Evolutionary conservation across 1,140 invertebrate species (phyloP), one percentile per base, ranked within the genome.

Genomic region (Trigoniulus corallinus): DNA sequence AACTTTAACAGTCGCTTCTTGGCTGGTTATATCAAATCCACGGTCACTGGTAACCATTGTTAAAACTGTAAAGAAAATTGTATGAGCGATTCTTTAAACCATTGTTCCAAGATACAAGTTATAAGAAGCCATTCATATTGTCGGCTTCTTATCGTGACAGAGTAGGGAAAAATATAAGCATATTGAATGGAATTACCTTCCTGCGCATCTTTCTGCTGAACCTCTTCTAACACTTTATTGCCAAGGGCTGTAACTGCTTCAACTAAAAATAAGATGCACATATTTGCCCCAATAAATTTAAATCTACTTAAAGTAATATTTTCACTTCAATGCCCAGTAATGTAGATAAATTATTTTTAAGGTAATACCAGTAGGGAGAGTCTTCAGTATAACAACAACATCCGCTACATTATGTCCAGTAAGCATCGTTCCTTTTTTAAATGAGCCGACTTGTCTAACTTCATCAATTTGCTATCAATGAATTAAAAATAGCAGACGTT

Each of bases 391-490:
- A 10, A 98, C 88, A 2, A 98, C 92, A 57, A 98, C 83, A 65
- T 98, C 93, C 20, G 93, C 94, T 0, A 93, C 79, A 64, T 93
- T 94, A 61, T 92, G 84, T 1, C 89, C 89, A 3, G 86, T 82
- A 58, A 96, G 78, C 82, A 98, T 96, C 10, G 93, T 98, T 0
- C 92, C 93, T 67, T 98, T 97, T 65, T 98, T 98, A 61, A 92
- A 96, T 0, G 92, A 93, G 0, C 94, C 94, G 43, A 97, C 91
- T 71, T 93, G 88, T 13, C 91, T 73, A 0, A 95, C 87, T 68
- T 95, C 91, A 62, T 96, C 91, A 27, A 97, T 72, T 85, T 95
- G 88, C 88, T 93, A 61, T n/a, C 50, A 48, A 40, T 45, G n/a
- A n/a, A n/a, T 37, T 20, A 47, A 57, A 50, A 52, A 42, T 65